Base-by-base conservation (phyloP, 2,113 vertebrate genomes). In the Phalacrocorax brasilianus region DNA sequence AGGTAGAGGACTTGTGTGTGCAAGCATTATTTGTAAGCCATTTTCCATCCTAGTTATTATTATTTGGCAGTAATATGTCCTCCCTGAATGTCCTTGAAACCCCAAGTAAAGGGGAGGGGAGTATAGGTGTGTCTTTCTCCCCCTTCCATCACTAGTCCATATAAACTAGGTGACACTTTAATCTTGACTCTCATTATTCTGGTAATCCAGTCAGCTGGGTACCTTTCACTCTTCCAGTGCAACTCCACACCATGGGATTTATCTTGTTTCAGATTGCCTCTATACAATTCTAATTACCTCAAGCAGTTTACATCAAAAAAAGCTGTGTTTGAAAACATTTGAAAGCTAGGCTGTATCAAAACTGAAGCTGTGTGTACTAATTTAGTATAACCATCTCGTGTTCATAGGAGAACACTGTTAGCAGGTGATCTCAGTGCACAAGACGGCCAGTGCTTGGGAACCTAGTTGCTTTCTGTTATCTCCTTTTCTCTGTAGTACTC, bases 41-140 rank as follows among this genome's bases (percentile, higher is more conserved):
- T 83, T 73, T 97, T 91, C 71, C 42, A 22, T 76, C 35, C 33
- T 62, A 42, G 14, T 68, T 85, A 8, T 74, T 84, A 17, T 70
- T 88, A 23, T 24, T 68, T 27, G 11, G 14, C 65, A 79, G 38
- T 59, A 50, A 5, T n/a, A 56, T 58, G 22, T 61, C 53, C 27
- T 88, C 18, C 13, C 17, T 76, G 47, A 35, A 32, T 72, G 42
- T 23, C n/a, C 13, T 75, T 79, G 62, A 73, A 95, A 65, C 6
- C 3, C 3, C 16, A 80, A 11, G 9, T 40, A 81, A 58, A 76
- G 12, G 7, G 1, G 0, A 14, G 1, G 7, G 2, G 3, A 40
- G 2, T 79, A 2, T 72, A n/a, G 28, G 30, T n/a, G 17, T 74
- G 82, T 55, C 40, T 11, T 86, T 3, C 12, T 76, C 4, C 53